Conservation (phyloP, 2,113 vertebrate genomes). For the Oreotrochilus melanogaster region DNA sequence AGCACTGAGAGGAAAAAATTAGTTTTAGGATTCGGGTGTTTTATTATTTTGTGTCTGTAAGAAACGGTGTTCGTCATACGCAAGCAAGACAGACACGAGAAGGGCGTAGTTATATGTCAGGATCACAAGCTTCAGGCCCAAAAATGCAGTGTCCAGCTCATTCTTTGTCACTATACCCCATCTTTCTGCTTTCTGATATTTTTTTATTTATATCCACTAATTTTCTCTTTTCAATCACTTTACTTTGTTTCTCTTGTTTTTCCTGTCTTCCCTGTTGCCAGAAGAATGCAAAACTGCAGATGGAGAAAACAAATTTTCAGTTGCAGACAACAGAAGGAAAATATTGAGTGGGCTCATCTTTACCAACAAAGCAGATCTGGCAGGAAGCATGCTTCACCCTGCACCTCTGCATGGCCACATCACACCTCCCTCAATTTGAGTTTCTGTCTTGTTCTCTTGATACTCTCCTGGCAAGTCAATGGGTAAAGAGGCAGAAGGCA, state of each 20-base stretch:
- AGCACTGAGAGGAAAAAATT: background rate
- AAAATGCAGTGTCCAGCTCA: background rate
- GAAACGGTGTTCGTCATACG: background rate
- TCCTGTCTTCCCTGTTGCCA: background rate
- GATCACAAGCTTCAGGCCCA: background rate
- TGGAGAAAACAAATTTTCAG: background rate
- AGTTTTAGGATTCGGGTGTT: background rate
- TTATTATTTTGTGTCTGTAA: background rate
- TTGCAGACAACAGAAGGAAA: background rate
- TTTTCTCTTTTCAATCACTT: background rate
- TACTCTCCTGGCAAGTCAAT: background rate
- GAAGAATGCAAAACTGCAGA: background rate
- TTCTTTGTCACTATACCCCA: background rate
- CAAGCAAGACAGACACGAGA: background rate
- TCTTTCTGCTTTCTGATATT: background rate
- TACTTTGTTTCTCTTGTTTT: background rate
- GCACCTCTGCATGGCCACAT: fast-evolving
- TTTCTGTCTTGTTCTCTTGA: background rate
- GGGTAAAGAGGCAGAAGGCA: background rate
- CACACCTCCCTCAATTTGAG: background rate
- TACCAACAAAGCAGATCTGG: background rate
- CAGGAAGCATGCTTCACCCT: background rate
- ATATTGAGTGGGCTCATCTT: background rate
- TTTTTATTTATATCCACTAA: background rate
- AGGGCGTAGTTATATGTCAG: background rate